Evolutionary conservation across 30 jellyfish, hydroid and myxozoan genomes (phyloP), one percentile per base, ranked within the genome.

Genomic region (Morbakka virulenta): DNA sequence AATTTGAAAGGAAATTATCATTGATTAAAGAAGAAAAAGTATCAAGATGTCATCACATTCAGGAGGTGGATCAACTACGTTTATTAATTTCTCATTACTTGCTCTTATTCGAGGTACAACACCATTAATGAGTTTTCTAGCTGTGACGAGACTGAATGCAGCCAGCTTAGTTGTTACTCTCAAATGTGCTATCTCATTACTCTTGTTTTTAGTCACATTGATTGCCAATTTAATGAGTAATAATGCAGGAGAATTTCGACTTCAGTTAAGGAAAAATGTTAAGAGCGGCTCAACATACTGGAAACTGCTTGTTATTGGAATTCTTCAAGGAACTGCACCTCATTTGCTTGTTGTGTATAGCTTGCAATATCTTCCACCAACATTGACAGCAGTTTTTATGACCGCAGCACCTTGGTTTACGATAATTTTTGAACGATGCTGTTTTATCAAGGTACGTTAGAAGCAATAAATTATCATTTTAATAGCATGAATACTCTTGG

Each of bases 391-490:
- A 41, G 96, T 80, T n/a, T 79, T 79, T 69, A 78, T 87, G 93
- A 87, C 88, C 52, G 83, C 86, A 0, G 71, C 88, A 12, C 96
- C 96, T 13, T 87, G 96, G 96, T 79, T 82, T 61, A 87, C 85
- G 2, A 65, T 72, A 0, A 49, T 79, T 30, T 28, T 87, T 30
- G 93, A 87, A 67, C 52, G 93, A 35, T 68, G 79, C 49, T 93
- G 93, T 0, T 79, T 79, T 64, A 69, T 87, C 32, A 87, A 73
- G 94, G 93, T 87, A 71, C 28, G 27, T 17, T 32, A 23, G 0
- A 1, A 3, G 35, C 23, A 2, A 3, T 0, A 3, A 0, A n/a
- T 17, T 32, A 11, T 2, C 62, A 33, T 0, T 24, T n/a, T n/a
- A n/a, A n/a, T n/a, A n/a, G n/a, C n/a, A n/a, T n/a, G n/a, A n/a